Percentiles rank a stretch among this genome's conserved stretches.
These are phyloP conservation scores for Glossosoma conforme DNA, from an alignment of 1,140 invertebrate species.

Conservation along the genomic window DNA sequence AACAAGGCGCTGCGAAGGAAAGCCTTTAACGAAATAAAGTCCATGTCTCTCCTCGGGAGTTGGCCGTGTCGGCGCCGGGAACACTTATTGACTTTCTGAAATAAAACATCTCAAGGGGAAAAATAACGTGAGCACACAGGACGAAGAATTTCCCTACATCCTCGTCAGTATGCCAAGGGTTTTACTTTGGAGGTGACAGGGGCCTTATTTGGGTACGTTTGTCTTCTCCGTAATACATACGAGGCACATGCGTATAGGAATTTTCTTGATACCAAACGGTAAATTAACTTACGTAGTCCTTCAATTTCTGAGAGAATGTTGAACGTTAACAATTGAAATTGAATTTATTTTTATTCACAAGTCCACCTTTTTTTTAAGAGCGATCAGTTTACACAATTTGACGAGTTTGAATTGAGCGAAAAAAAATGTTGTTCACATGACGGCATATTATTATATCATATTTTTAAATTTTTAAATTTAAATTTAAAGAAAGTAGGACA, in stretches of 20 bases:
- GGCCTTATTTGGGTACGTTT: constrained; percentile 26
- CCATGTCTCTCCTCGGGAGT: not conserved
- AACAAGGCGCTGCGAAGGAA: constrained; percentile 17
- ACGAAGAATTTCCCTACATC: constrained; percentile 26
- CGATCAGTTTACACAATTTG: no score
- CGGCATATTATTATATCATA: no score
- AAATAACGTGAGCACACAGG: constrained; percentile 11
- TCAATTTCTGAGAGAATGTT: no score
- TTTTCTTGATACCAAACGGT: no score
- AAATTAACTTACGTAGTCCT: constrained; percentile 5
- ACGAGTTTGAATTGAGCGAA: no score
- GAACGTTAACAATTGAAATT: no score
- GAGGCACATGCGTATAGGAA: no score
- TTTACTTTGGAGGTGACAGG: constrained; percentile 27
- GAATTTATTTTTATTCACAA: no score
- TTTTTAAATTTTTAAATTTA: no score
- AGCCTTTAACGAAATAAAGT: constrained; percentile 14
- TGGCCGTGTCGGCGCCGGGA: not conserved
- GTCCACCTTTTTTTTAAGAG: no score
- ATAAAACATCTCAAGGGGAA: constrained; percentile 22
- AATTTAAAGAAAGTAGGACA: no score
- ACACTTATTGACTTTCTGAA: constrained; percentile 29
- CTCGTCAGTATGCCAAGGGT: constrained; percentile 11
- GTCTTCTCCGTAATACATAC: constrained; percentile 1
- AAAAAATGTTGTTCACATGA: no score